phyloP scores from a whole-genome alignment of 2,797 vertebrate species.

The Tapera naevia region DNA sequence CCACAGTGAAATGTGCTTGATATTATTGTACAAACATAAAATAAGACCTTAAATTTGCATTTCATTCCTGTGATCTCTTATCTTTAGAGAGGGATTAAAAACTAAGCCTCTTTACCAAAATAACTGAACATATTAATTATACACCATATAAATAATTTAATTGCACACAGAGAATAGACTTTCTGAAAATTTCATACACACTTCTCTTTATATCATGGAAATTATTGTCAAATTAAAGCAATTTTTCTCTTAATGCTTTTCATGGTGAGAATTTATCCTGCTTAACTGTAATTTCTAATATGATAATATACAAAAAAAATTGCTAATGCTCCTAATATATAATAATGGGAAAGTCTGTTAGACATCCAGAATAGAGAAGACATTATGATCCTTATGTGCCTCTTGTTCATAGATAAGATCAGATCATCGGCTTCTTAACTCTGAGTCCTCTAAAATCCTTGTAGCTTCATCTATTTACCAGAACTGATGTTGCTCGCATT shows the following conservation, averaged over 20 bases:
- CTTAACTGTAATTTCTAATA: background rate
- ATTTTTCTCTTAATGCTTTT: constrained; percentile 1
- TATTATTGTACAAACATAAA: constrained; percentile 47
- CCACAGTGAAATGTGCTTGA: constrained; percentile 5
- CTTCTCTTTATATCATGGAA: background rate
- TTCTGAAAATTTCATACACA: constrained; percentile 15
- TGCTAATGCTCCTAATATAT: background rate
- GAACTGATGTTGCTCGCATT: background rate
- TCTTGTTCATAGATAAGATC: background rate
- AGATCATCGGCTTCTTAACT: background rate
- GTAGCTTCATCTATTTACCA: background rate
- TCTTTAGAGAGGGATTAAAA: constrained; percentile 61
- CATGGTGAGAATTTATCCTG: background rate
- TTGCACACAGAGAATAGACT: constrained; percentile 23
- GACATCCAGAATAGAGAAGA: background rate
- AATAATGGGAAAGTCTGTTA: background rate
- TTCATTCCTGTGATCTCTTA: constrained; percentile 53
- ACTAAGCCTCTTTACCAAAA: constrained; percentile 61
- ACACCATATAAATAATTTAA: constrained; percentile 50
- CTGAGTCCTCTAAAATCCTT: background rate
- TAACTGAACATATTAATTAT: constrained; percentile 55
- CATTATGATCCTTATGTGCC: background rate
- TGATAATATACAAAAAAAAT: background rate
- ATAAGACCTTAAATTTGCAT: constrained; percentile 52
- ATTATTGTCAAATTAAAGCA: background rate